Conservation (phyloP, 2,797 vertebrate species). For the Spondyliosoma cantharus region DNA sequence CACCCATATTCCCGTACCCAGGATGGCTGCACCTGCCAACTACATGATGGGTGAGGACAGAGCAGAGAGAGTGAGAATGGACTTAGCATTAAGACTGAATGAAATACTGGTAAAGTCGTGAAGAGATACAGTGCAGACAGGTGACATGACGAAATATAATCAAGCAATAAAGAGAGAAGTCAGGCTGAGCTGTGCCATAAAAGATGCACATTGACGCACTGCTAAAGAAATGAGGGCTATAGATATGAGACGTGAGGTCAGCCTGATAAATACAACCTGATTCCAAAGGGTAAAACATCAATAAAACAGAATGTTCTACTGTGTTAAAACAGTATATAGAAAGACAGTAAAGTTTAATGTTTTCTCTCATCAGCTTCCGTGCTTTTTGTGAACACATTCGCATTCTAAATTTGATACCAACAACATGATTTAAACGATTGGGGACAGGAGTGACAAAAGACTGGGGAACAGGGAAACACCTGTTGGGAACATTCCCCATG, state of each 20-base stretch:
- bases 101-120: not conserved
- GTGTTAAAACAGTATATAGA: too few species aligned
- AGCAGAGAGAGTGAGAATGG: not conserved
- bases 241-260: constrained; percentile 4
- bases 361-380: too few species aligned
- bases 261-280: not conserved
- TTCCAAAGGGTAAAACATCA: too few species aligned
- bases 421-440: too few species aligned
- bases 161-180: not conserved
- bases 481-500: too few species aligned
- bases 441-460: too few species aligned
- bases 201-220: too few species aligned
- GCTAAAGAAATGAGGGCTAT: not conserved
- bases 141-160: not conserved
- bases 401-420: too few species aligned
- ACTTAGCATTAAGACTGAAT: not conserved
- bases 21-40: constrained; percentile 82
- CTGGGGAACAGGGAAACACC: too few species aligned
- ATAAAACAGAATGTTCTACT: too few species aligned
- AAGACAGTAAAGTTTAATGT: too few species aligned
- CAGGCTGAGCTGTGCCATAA: not conserved
- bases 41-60: constrained; percentile 50
- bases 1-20: constrained; percentile 87
- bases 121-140: not conserved
- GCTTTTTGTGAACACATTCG: too few species aligned